Conservation (phyloP, 2,113 vertebrate genomes). For the Laticauda colubrina region DNA sequence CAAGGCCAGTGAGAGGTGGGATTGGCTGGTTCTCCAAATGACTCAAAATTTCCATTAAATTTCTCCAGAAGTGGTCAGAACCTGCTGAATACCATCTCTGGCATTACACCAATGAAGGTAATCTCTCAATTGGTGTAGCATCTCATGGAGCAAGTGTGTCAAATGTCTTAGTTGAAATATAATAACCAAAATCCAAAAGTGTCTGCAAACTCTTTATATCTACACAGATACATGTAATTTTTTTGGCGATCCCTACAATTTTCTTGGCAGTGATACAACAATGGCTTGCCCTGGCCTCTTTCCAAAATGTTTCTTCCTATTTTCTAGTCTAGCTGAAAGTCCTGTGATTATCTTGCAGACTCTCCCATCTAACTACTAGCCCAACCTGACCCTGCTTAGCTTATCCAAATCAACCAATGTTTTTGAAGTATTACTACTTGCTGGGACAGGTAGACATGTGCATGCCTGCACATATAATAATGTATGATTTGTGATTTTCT, state of each 20-base stretch:
- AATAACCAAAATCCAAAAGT: background rate
- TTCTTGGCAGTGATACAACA: background rate
- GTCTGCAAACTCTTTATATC: background rate
- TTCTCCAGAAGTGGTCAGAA: too few species aligned
- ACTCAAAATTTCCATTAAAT: too few species aligned
- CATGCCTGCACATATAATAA: background rate
- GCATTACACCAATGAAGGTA: too few species aligned
- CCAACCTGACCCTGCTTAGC: background rate
- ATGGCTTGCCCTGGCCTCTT: background rate
- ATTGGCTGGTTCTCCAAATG: too few species aligned
- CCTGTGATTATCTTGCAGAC: background rate
- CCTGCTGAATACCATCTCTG: too few species aligned
- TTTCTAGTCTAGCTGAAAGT: background rate
- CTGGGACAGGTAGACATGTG: background rate
- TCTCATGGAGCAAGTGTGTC: background rate
- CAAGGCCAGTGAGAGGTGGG: too few species aligned
- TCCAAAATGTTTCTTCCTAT: background rate
- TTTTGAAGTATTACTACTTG: background rate
- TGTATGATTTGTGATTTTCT: background rate
- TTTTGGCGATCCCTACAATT: background rate
- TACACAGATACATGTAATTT: background rate
- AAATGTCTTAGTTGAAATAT: background rate
- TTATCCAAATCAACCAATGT: background rate
- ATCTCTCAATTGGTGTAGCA: background rate
- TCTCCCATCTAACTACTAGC: background rate